A percentile compares a stretch with the other conserved stretches of the same genome.
Conservation (phyloP, 2,888 invertebrate species). For the Drosophila subsilvestris region DNA sequence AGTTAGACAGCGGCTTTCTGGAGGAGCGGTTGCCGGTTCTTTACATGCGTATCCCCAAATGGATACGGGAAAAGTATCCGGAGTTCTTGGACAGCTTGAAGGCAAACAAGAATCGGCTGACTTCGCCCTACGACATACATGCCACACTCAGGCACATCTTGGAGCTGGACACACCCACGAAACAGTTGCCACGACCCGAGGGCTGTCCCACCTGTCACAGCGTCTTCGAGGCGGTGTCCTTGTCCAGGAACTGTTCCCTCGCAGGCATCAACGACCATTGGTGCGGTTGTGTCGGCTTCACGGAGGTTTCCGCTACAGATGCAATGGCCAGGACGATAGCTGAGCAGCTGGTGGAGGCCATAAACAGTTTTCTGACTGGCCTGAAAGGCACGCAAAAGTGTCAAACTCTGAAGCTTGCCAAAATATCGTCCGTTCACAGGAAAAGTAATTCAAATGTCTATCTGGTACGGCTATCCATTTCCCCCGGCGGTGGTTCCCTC, state of each 20-base stretch:
- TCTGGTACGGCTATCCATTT: slow-evolving; percentile 16
- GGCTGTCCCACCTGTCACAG: slow-evolving; percentile 88
- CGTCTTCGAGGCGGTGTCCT: slow-evolving; percentile 86
- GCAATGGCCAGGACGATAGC: slow-evolving; percentile 21
- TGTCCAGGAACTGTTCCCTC: slow-evolving; percentile 88
- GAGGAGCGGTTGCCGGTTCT: slow-evolving; percentile 91
- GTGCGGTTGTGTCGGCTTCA: slow-evolving; percentile 89
- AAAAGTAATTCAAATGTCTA: slow-evolving; percentile 13
- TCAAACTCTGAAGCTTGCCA: slow-evolving; percentile 30
- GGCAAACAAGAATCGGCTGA: slow-evolving; percentile 87
- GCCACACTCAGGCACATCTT: slow-evolving; percentile 54
- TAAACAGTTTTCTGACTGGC: slow-evolving; percentile 60
- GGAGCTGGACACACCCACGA: slow-evolving; percentile 42
- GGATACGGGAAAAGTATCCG: slow-evolving; percentile 86
- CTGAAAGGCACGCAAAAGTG: slow-evolving; percentile 62
- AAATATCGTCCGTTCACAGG: slow-evolving; percentile 17
- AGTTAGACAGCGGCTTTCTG: slow-evolving; percentile 88
- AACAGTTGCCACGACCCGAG: slow-evolving; percentile 51
- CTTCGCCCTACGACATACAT: slow-evolving; percentile 75
- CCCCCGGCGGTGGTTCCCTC: slow-evolving; percentile 43
- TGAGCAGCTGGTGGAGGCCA: slow-evolving; percentile 58
- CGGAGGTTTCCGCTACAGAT: slow-evolving; percentile 23
- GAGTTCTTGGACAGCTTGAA: slow-evolving; percentile 85
- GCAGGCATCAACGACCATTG: slow-evolving; percentile 89
- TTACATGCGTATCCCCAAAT: slow-evolving; percentile 88